A percentile compares a stretch with the other conserved stretches of the same genome.
phyloP scores from a whole-genome alignment of 1,140 invertebrate genomes.

The Drosophila sucinea region DNA sequence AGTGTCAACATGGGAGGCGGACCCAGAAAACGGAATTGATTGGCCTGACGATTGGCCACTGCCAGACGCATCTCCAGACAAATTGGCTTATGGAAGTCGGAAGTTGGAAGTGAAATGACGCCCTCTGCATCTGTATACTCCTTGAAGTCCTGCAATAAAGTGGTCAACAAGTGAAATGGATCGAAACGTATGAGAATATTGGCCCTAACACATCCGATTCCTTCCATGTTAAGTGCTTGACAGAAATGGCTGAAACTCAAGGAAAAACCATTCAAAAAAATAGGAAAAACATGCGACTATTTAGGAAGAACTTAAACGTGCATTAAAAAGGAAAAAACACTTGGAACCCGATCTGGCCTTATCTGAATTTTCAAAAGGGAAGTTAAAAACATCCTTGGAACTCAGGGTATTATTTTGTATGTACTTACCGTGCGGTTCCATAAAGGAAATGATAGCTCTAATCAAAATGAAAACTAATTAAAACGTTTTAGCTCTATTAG shows the following conservation, averaged over 20 bases:
- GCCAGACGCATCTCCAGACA: constrained; percentile 89
- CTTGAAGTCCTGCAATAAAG: constrained; percentile 89
- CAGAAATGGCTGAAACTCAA: constrained; percentile 24
- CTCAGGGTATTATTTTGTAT: constrained; percentile 15
- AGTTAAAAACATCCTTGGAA: neutral
- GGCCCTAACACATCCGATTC: neutral
- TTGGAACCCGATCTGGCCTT: constrained; percentile 1
- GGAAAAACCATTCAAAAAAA: constrained; percentile 16
- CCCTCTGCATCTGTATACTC: constrained; percentile 94
- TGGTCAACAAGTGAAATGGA: constrained; percentile 24
- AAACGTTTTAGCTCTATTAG: neutral
- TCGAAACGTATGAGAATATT: neutral
- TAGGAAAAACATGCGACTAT: constrained; percentile 47
- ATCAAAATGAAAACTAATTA: neutral
- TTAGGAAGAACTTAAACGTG: constrained; percentile 67
- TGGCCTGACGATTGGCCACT: constrained; percentile 67
- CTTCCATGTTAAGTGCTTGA: constrained; percentile 18
- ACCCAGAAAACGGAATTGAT: constrained; percentile 61
- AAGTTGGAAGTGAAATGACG: constrained; percentile 91
- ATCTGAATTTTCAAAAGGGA: constrained; percentile 16
- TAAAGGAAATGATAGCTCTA: neutral
- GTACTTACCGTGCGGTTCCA: neutral
- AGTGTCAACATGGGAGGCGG: constrained; percentile 28
- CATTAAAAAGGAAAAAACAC: constrained; percentile 38
- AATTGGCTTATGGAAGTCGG: constrained; percentile 89